A percentile compares a stretch with the other conserved stretches of the same genome.
Evolutionary conservation across 2,888 invertebrate genomes (phyloP).

Genomic region (Drosophila anomalata): DNA sequence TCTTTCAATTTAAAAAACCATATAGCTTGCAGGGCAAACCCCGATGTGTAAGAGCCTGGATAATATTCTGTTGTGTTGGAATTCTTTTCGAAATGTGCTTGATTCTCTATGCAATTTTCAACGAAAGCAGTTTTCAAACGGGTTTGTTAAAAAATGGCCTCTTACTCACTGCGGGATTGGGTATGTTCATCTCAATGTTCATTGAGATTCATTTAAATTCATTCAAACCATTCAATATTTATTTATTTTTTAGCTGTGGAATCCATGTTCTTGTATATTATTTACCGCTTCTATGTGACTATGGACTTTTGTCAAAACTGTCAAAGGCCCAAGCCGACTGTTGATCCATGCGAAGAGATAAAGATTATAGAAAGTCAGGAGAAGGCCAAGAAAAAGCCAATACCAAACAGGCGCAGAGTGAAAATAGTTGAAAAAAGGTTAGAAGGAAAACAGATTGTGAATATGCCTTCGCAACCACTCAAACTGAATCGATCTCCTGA

Average conservation of each 20-base stretch:
- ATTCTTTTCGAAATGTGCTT: conserved; percentile 51
- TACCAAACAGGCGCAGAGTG: background rate
- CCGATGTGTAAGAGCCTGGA: conserved; percentile 48
- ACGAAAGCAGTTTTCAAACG: conserved; percentile 32
- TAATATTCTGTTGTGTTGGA: conserved; percentile 54
- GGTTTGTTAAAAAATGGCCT: conserved; percentile 47
- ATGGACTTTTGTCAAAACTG: conserved; percentile 14
- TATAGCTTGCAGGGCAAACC: conserved; percentile 43
- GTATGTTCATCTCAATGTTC: conserved; percentile 28
- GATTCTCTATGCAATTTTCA: conserved; percentile 52
- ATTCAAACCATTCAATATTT: background rate
- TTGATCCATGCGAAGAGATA: background rate
- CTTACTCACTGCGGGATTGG: conserved; percentile 42
- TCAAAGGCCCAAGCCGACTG: background rate
- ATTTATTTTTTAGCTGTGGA: conserved; percentile 50
- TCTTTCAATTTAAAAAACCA: background rate
- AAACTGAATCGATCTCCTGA: background rate
- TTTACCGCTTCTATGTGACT: conserved; percentile 54
- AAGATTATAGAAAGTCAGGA: background rate
- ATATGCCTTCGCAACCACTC: background rate
- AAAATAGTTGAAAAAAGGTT: background rate
- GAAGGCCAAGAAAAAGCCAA: background rate
- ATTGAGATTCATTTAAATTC: background rate
- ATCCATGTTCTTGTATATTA: conserved; percentile 51
- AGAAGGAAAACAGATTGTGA: background rate